Evolutionary conservation across 2,888 invertebrate species (phyloP), one percentile per base, ranked within the genome.

Genomic region (Eupithecia centaureata): DNA sequence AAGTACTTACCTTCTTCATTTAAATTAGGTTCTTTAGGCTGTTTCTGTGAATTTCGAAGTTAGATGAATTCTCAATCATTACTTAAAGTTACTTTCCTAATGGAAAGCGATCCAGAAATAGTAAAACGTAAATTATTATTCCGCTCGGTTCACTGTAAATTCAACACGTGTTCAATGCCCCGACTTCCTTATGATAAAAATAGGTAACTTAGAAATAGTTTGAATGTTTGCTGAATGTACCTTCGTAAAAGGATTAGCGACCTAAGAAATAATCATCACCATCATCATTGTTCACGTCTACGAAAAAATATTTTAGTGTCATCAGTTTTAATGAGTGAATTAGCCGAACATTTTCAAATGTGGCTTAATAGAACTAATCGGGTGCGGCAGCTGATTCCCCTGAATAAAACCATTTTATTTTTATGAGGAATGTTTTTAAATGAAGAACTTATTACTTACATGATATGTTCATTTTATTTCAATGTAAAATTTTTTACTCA

Each of bases 21-120:
- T 32, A 57, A 57, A 57, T 57, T 30, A 33, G 57, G 57, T 57
- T 33, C 4, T 30, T 28, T n/a, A 52, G 27, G 52, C 15, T 63
- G 71, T 71, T 76, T 79, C 68, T 68, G 67, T 61, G 62, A 73
- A 64, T 61, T 62, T 28, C 10, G 38, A 58, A 62, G 52, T 63
- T 63, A 42, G 18, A 10, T 42, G 42, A 42, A 42, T 42, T 47
- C 22, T 10, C 38, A 63, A 63, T 65, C 65, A 75, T 68, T 12
- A 12, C 47, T 22, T n/a, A n/a, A n/a, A n/a, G 75, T 79, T 79
- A 81, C n/a, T n/a, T n/a, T n/a, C n/a, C n/a, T n/a, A n/a, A n/a
- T n/a, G 83, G 86, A 85, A 87, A 82, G 78, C 78, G 68, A 73
- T 82, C 79, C 80, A 69, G 67, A 86, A 87, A 87, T 87, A 89